Base-by-base conservation (phyloP, 2,888 invertebrate genomes). In the Tenthredo notha region DNA sequence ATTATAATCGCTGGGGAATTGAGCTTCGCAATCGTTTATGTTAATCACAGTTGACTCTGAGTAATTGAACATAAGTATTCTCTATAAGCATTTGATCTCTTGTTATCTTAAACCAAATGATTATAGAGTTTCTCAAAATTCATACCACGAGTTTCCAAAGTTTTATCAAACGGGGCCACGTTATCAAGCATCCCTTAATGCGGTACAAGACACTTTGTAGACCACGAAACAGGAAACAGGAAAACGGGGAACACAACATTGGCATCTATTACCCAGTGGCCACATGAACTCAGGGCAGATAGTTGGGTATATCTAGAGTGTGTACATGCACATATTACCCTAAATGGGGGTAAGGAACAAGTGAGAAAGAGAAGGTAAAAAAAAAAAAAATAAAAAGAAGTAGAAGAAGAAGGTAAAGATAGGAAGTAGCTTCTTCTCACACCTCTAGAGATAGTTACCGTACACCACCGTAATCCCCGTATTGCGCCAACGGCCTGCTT, bases 401-500 rank as follows among this genome's bases (percentile, higher is more conserved):
- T n/a, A 40, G 15, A 50, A 54, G 15, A n/a, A 2, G 77, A 47
- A n/a, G 7, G 40, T 10, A 74, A n/a, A 47, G 47, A 37, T 37
- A 74, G 47, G 37, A 50, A 33, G 77, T 29, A 10, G 43, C 25
- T 21, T 25, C n/a, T 43, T 74, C 43, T 15, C 50, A 50, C 77
- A 58, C 80, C 80, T 61, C 18, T 9, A n/a, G 40, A 43, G 77
- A 77, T 29, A 77, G 80, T 61, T 61, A 50, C 50, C 77, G 40
- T 80, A 37, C 40, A 58, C 80, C 80, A 70, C 50, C 40, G 58
- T 78, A 84, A 54, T 78, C 84, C 74, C 84, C 87, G 86, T 86
- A 88, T 86, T 84, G 84, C 87, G 87, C 88, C 88, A 89, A 89
- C 87, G 85, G 87, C 65, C 89, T 89, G 86, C 86, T 90, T 89